These are phyloP conservation scores for Bothrops jararaca DNA, from an alignment of 2,113 vertebrate genomes.

Conservation along the genomic window DNA sequence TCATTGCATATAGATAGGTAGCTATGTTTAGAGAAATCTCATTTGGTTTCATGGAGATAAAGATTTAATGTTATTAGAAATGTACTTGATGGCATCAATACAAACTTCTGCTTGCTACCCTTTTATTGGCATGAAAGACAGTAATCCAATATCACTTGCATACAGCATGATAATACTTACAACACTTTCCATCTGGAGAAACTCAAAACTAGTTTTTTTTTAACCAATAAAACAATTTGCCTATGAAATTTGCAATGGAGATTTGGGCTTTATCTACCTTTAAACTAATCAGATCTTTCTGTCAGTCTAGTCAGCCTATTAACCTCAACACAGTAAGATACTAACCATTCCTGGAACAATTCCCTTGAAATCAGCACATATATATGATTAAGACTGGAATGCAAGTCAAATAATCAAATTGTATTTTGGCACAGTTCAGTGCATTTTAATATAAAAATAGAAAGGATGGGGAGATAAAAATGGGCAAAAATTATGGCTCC, in stretches of 20 bases:
- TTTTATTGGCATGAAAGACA: conserved; percentile 47
- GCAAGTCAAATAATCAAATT: not conserved
- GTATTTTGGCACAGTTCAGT: not conserved
- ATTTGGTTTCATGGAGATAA: conserved; percentile 60
- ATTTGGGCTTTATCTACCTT: not conserved
- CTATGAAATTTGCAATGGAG: not conserved
- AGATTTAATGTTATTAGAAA: conserved; percentile 61
- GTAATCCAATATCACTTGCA: conserved; percentile 10
- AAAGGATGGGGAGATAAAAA: not conserved
- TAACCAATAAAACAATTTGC: not conserved
- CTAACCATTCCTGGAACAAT: not conserved
- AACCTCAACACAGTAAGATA: not conserved
- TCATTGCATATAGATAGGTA: conserved; percentile 53
- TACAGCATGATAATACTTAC: conserved; percentile 21
- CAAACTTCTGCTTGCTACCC: conserved; percentile 57
- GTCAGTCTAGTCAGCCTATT: not conserved
- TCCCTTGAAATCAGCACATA: not conserved
- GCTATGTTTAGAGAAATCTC: conserved; percentile 61
- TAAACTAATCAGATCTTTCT: not conserved
- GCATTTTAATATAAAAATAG: not conserved
- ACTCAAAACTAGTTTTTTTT: conserved; percentile 35
- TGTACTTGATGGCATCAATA: conserved; percentile 57
- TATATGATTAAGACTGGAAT: not conserved
- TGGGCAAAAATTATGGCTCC: not conserved
- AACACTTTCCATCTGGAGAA: conserved; percentile 54